Evolutionary conservation across 2,888 invertebrate genomes (phyloP).

Genomic region (Acronicta psi): DNA sequence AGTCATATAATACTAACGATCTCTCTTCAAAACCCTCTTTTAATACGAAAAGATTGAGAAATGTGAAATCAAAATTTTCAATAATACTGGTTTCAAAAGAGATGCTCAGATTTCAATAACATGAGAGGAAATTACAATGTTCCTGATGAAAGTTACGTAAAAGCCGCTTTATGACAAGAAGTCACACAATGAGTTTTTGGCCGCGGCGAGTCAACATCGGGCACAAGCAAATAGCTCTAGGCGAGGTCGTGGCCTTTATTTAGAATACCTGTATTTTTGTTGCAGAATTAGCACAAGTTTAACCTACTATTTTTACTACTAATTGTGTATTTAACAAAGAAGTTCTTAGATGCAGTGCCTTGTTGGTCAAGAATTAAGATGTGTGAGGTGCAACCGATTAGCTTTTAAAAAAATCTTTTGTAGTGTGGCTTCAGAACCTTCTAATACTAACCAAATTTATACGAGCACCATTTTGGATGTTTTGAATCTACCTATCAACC

Average conservation of each 20-base stretch:
- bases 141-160: constrained; percentile 70
- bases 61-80: constrained; percentile 63
- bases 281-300: constrained; percentile 61
- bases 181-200: constrained; percentile 85
- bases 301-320: constrained; percentile 28
- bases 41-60: constrained; percentile 54
- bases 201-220: constrained; percentile 77
- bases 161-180: constrained; percentile 78
- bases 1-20: constrained; percentile 46
- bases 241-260: constrained; percentile 84
- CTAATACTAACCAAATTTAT: too few relatives aligned
- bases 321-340: constrained; percentile 9
- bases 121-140: constrained; percentile 75
- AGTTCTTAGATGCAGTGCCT: not conserved
- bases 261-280: constrained; percentile 69
- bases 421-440: too few relatives aligned
- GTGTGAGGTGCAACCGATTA: too few relatives aligned
- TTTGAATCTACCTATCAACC: too few relatives aligned
- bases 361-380: not conserved
- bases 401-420: too few relatives aligned
- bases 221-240: constrained; percentile 81
- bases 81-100: constrained; percentile 67
- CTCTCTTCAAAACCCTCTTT: constrained; percentile 42
- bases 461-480: too few relatives aligned
- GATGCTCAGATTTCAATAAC: constrained; percentile 71